Evolutionary conservation across 2,797 vertebrate genomes (phyloP).

Genomic region (Diglossa cyanea): DNA sequence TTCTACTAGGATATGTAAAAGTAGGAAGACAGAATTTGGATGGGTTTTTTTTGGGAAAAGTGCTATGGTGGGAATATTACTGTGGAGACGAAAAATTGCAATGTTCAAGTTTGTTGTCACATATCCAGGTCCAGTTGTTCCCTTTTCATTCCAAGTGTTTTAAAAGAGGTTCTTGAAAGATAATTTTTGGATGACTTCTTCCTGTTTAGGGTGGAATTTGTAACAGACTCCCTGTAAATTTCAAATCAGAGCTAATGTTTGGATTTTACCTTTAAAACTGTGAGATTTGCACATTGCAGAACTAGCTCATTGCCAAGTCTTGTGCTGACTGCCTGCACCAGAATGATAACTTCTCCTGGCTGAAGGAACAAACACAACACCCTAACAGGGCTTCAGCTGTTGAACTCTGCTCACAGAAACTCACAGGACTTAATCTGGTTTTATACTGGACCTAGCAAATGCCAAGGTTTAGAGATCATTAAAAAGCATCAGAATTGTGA

Average conservation of each 20-base stretch:
- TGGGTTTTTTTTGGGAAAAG: background rate
- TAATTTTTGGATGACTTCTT: background rate
- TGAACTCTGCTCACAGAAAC: background rate
- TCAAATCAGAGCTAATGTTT: background rate
- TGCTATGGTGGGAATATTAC: background rate
- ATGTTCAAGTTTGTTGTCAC: background rate
- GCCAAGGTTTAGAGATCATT: accelerated
- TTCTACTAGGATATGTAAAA: background rate
- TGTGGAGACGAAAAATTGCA: background rate
- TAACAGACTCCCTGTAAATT: background rate
- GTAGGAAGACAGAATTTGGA: background rate
- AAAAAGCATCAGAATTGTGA: background rate
- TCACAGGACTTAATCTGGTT: background rate
- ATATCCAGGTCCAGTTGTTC: background rate
- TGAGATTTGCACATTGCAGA: background rate
- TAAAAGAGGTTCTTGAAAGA: background rate
- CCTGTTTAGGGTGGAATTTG: background rate
- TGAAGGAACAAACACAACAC: background rate
- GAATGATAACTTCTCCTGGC: background rate
- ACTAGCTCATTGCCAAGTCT: background rate
- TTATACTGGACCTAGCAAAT: background rate
- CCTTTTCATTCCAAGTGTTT: background rate
- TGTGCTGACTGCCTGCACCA: background rate
- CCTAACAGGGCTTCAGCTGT: background rate
- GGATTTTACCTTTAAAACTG: background rate